Base-by-base conservation (phyloP, 1,140 invertebrate species). In the Drosophila arawakana region DNA sequence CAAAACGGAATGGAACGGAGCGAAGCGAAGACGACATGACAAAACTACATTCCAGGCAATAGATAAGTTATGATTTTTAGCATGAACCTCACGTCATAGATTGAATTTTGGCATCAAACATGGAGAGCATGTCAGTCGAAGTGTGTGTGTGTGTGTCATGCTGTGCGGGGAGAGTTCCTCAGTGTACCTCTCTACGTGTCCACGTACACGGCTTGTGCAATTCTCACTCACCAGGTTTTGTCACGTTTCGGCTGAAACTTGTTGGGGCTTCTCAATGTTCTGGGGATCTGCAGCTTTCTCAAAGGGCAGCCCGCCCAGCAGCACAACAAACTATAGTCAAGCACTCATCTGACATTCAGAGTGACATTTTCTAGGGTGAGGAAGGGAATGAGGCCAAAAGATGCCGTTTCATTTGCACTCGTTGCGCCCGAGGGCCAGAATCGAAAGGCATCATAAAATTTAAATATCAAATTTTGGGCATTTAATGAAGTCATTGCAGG, bases 401-500 rank as follows among this genome's bases (percentile, higher is more conserved):
- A 10, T 21, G 7, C 15, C 10, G 55, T 11, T n/a, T 1, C 15
- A 58, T 37, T 43, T 58, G 11, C 34, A 55, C 25, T 21, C 25
- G 50, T 7, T 30, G 34, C 8, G 52, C 34, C 4, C 7, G 34
- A 55, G 35, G 13, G 30, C 1, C 35, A 35, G 30, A 54, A 62
- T 49, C 49, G 41, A 62, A 58, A 73, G 52, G 63, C 78, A 86
- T 82, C 67, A 50, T 25, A 30, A 88, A 76, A 63, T 54, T 86
- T 80, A 86, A 86, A 86, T 86, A 86, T 86, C 84, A 86, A 88
- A 86, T 88, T 84, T 80, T 69, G 68, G 57, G 57, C 62, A 83
- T 86, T 88, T 86, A 86, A 86, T 86, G 70, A 83, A 86, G 83
- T 72, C 83, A 86, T 86, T 86, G 69, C 76, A 66, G 80, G 80